Conservation (phyloP, 2,797 vertebrate species). For the Gastrophryne carolinensis region DNA sequence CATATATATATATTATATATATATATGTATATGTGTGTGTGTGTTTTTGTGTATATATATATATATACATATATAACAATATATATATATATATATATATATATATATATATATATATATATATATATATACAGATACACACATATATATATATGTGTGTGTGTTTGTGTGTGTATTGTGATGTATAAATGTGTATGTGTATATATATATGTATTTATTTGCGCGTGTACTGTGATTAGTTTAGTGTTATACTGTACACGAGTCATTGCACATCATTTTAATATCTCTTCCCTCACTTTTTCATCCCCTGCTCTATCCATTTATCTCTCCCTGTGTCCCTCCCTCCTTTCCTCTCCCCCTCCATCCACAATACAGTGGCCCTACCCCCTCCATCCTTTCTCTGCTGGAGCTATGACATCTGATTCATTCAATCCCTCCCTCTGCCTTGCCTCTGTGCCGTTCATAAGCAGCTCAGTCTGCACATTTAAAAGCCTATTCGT, state of each 20-base stretch:
- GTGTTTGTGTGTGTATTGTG: neutral
- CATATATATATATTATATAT: neutral
- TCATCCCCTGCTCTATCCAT: constrained; percentile 36
- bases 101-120: neutral
- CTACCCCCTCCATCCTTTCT: constrained; percentile 35
- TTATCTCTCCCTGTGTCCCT: constrained; percentile 30
- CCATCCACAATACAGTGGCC: constrained; percentile 42
- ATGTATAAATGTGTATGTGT: neutral
- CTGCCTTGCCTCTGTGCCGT: constrained; percentile 31
- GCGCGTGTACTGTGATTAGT: too few species aligned
- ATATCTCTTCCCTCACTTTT: constrained; percentile 17
- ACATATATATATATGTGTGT: neutral
- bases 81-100: neutral
- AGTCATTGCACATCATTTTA: neutral
- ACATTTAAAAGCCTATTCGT: constrained; percentile 24
- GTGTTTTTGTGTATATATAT: neutral
- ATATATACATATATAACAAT: neutral
- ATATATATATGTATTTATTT: neutral
- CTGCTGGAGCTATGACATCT: constrained; percentile 48
- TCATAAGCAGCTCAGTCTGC: constrained; percentile 12
- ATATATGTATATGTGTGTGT: neutral
- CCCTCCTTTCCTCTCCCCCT: constrained; percentile 50
- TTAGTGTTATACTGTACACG: too few species aligned
- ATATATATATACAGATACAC: neutral
- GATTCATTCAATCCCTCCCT: constrained; percentile 37